Conservation (phyloP, 2,888 invertebrate species). For the Cryptus armator region DNA sequence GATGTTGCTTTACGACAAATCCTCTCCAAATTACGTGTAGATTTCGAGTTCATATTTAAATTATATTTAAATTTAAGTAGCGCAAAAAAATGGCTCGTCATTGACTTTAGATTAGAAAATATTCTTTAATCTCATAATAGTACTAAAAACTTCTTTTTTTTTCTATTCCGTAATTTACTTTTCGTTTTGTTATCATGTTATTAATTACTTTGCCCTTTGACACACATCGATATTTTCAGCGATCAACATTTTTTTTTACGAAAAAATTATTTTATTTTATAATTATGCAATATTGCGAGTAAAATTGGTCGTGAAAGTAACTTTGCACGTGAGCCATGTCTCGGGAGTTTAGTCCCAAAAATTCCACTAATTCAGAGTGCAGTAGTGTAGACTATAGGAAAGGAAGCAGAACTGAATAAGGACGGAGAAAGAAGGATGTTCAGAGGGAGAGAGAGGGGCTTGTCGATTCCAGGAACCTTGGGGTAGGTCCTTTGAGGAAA, state of each 20-base stretch:
- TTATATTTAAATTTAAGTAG: neutral
- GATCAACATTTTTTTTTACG: too few species aligned
- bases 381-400: conserved; percentile 15
- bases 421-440: conserved; percentile 49
- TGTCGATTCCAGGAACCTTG: conserved; percentile 80
- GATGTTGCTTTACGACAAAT: neutral
- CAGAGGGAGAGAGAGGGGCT: conserved; percentile 63
- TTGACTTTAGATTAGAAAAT: too few species aligned
- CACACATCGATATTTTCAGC: too few species aligned
- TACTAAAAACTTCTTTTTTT: too few species aligned
- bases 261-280: too few species aligned
- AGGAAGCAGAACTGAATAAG: conserved; percentile 47
- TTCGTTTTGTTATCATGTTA: too few species aligned
- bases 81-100: neutral
- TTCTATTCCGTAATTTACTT: too few species aligned
- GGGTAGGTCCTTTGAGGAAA: conserved; percentile 79
- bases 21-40: neutral
- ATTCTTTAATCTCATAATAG: too few species aligned
- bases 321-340: conserved; percentile 32
- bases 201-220: too few species aligned
- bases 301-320: neutral
- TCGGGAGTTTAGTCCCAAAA: conserved; percentile 10
- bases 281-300: neutral
- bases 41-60: neutral
- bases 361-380: conserved; percentile 1